Conservation (phyloP, 2,113 vertebrate genomes). For the Brienomyrus brachyistius region DNA sequence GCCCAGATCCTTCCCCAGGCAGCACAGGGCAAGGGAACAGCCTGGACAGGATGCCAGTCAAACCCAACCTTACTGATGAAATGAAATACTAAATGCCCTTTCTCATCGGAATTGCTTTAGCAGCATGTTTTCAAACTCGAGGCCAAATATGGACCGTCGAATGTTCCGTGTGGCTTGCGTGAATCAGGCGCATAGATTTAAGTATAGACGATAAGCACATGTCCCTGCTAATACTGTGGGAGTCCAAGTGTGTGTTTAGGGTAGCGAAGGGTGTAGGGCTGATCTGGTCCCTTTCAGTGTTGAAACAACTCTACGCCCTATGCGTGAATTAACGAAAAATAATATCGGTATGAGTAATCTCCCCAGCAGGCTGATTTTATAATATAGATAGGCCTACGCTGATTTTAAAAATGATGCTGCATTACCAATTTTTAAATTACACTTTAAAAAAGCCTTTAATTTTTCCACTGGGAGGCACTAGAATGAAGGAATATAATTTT, state of each 20-base stretch:
- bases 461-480: background rate
- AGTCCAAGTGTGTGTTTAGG: background rate
- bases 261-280: background rate
- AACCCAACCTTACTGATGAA: background rate
- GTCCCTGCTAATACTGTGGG: background rate
- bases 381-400: background rate
- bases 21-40: background rate
- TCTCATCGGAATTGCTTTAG: background rate
- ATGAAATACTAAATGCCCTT: background rate
- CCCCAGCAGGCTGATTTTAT: background rate
- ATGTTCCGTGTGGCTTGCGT: background rate
- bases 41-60: background rate
- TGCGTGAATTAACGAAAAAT: background rate
- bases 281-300: background rate
- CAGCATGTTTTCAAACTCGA: background rate
- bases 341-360: background rate
- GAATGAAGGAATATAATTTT: background rate
- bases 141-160: background rate
- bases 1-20: background rate
- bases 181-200: background rate
- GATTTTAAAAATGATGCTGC: background rate
- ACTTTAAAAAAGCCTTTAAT: background rate
- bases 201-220: background rate
- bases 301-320: background rate
- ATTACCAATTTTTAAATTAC: background rate